A percentile compares a stretch with the other conserved stretches of the same genome.
These are phyloP conservation scores for Cyrtonyx montezumae DNA, from an alignment of 2,113 vertebrate genomes.

Conservation along the genomic window DNA sequence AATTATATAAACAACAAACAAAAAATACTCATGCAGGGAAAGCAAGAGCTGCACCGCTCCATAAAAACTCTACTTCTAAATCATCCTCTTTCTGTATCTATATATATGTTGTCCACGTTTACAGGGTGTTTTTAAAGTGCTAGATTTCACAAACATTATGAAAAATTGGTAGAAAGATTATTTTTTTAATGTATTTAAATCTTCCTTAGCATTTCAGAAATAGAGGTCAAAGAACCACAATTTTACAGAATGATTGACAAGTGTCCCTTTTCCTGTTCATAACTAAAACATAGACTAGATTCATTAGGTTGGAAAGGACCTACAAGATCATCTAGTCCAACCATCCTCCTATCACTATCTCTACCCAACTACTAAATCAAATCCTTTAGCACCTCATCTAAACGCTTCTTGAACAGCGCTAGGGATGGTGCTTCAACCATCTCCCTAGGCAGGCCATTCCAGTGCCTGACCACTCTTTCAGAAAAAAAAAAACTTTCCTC, in stretches of 20 bases:
- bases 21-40: no score
- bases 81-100: neutral
- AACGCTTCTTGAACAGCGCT: no score
- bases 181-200: neutral
- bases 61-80: neutral
- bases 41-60: neutral
- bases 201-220: slow-evolving; percentile 4
- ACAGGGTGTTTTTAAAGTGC: neutral
- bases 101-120: neutral
- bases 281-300: neutral
- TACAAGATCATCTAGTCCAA: no score
- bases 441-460: no score
- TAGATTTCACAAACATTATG: neutral
- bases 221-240: neutral
- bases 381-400: no score
- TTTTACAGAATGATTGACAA: neutral
- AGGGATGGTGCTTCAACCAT: no score
- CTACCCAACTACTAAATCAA: no score
- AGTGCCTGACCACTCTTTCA: no score
- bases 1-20: neutral
- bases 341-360: no score
- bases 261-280: neutral
- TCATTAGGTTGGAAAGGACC: no score
- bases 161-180: neutral
- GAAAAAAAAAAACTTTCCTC: no score